Conservation (phyloP, 2,113 vertebrate species). For the Ardeotis arabs region DNA sequence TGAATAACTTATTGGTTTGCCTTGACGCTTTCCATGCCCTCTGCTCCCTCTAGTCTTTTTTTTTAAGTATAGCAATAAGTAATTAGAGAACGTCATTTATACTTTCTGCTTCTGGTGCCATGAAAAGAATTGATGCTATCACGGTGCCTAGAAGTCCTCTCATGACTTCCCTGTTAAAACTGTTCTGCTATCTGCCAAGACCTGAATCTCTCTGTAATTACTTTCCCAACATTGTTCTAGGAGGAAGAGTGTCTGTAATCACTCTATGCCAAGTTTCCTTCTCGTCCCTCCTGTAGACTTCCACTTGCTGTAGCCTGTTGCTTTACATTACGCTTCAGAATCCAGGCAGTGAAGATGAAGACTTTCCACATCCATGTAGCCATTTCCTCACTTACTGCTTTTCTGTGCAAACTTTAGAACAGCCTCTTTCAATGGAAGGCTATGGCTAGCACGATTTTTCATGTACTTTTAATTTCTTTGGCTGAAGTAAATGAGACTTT, state of each 20-base stretch:
- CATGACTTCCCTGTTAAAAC: background rate
- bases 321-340: background rate
- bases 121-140: background rate
- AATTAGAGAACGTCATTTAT: slow-evolving; percentile 5
- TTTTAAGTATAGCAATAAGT: background rate
- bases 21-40: background rate
- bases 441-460: background rate
- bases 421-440: background rate
- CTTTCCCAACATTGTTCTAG: background rate
- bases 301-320: background rate
- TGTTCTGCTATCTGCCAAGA: slow-evolving; percentile 6
- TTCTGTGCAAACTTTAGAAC: background rate
- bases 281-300: background rate
- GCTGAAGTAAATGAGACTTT: background rate
- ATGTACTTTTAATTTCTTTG: background rate
- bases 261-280: background rate
- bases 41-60: background rate
- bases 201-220: slow-evolving; percentile 33
- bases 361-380: background rate
- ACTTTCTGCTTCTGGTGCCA: background rate
- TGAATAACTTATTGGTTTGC: background rate
- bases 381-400: background rate
- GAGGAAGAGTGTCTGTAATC: background rate
- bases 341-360: background rate
- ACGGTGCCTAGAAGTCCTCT: background rate